These are phyloP conservation scores for Drosophila melanica DNA, from an alignment of 1,140 invertebrate species.

Conservation along the genomic window DNA sequence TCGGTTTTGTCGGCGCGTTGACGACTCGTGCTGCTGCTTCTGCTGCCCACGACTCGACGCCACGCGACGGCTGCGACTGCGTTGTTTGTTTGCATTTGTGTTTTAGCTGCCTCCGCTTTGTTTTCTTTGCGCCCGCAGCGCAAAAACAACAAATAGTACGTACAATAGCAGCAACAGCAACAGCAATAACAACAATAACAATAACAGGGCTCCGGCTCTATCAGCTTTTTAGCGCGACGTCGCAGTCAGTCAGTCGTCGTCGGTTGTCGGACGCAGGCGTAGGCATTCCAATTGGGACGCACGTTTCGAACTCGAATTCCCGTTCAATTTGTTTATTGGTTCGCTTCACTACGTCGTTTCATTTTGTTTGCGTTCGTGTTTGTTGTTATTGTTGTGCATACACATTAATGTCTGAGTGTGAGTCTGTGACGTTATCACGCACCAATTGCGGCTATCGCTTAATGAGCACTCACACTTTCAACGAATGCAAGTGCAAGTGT, in stretches of 20 bases:
- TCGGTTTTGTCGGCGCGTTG: slow-evolving; percentile 56
- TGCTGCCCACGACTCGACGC: slow-evolving; percentile 31
- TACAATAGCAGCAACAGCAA: slow-evolving; percentile 23
- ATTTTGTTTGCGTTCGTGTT: slow-evolving; percentile 11
- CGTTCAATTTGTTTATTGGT: slow-evolving; percentile 60
- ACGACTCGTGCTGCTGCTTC: slow-evolving; percentile 41
- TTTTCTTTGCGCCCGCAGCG: slow-evolving; percentile 65
- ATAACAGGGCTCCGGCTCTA: slow-evolving; percentile 58
- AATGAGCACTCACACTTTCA: slow-evolving; percentile 52
- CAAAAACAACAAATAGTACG: slow-evolving; percentile 58
- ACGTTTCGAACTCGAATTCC: slow-evolving; percentile 65
- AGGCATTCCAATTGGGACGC: slow-evolving; percentile 67
- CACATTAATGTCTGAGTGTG: background rate
- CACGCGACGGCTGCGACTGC: slow-evolving; percentile 45
- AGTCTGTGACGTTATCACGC: slow-evolving; percentile 62
- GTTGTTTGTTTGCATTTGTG: slow-evolving; percentile 74
- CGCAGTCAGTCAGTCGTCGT: slow-evolving; percentile 75
- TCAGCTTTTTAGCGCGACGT: slow-evolving; percentile 70
- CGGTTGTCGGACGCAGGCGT: slow-evolving; percentile 67
- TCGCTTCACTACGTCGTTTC: slow-evolving; percentile 36
- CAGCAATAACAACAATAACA: slow-evolving; percentile 38
- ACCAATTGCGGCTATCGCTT: slow-evolving; percentile 62
- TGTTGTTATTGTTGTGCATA: too few relatives aligned
- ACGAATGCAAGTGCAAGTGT: slow-evolving; percentile 14
- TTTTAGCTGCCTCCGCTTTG: slow-evolving; percentile 66